Conservation (phyloP, 53 echinoderm and acorn worm genomes). For the Stichopus horrens region DNA sequence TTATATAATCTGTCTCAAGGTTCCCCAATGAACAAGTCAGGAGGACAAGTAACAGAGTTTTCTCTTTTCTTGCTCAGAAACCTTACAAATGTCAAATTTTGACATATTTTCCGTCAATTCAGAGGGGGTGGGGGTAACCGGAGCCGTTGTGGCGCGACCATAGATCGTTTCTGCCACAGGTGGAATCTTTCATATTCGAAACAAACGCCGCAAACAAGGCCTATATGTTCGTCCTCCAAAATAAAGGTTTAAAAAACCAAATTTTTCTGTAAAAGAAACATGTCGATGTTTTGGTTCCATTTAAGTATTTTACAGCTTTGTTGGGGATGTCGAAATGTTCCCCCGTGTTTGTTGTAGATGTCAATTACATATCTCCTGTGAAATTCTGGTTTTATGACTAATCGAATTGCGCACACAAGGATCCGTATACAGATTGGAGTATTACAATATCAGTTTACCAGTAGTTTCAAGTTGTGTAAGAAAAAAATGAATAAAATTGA, state of each 20-base stretch:
- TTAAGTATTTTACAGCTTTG: background rate
- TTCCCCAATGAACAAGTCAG: constrained; percentile 13
- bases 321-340: background rate
- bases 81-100: constrained; percentile 24
- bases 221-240: background rate
- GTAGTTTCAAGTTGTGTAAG: no score
- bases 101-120: background rate
- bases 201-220: constrained; percentile 3
- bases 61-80: background rate
- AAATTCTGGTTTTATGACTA: no score
- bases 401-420: no score
- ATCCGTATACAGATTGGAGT: no score
- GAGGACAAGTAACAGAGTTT: background rate
- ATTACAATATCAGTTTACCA: no score
- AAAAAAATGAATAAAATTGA: no score
- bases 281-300: background rate
- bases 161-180: constrained; percentile 25
- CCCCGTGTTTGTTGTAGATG: background rate
- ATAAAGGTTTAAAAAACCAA: background rate
- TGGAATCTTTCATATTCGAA: constrained; percentile 22
- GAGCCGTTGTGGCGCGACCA: constrained; percentile 14
- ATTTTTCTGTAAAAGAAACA: background rate
- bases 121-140: constrained; percentile 35
- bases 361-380: background rate
- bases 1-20: constrained; percentile 6